phyloP scores from a whole-genome alignment of 2,888 invertebrate species.

The Sarcophaga carnaria region DNA sequence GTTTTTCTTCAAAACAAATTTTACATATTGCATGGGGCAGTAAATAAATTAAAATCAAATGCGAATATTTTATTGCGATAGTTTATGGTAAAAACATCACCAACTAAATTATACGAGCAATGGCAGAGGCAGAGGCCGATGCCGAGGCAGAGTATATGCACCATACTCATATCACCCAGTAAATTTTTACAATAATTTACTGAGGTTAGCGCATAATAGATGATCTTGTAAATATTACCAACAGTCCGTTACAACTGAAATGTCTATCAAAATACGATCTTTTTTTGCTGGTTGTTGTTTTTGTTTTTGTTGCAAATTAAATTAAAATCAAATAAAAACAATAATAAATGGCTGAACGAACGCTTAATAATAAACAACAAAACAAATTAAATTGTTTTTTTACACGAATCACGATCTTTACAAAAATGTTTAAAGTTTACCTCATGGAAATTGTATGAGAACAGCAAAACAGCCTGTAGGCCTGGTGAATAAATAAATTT shows the following conservation, averaged over 20 bases:
- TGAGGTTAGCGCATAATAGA: slow-evolving; percentile 61
- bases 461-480: background rate
- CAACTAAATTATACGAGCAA: background rate
- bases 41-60: slow-evolving; percentile 35
- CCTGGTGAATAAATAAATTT: slow-evolving; percentile 5
- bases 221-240: slow-evolving; percentile 50
- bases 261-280: slow-evolving; percentile 56
- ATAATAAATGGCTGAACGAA: slow-evolving; percentile 61
- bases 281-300: background rate
- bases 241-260: slow-evolving; percentile 13
- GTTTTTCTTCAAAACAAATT: background rate
- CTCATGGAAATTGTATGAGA: background rate
- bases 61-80: slow-evolving; percentile 2
- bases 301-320: slow-evolving; percentile 10
- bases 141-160: background rate
- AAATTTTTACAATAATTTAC: slow-evolving; percentile 57
- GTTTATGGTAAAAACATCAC: background rate
- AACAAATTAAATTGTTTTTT: background rate
- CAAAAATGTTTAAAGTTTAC: slow-evolving; percentile 33
- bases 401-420: background rate
- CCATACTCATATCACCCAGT: slow-evolving; percentile 28
- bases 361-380: slow-evolving; percentile 50
- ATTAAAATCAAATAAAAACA: slow-evolving; percentile 66
- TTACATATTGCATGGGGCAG: background rate
- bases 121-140: too few relatives aligned